Evolutionary conservation across 2,888 invertebrate genomes (phyloP).

Genomic region (Epicampocera succincta): DNA sequence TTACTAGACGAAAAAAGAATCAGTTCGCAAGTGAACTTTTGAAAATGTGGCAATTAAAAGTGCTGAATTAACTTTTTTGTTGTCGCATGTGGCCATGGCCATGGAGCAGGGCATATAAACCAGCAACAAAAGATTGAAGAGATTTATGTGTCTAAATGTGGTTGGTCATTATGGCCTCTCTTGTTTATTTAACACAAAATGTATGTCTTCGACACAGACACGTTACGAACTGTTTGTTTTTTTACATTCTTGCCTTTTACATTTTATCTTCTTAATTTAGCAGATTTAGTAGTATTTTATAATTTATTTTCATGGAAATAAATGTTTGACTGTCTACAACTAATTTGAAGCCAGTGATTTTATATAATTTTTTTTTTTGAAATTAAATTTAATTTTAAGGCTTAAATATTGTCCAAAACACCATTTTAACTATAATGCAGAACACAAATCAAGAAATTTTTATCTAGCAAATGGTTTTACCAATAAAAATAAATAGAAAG

Average conservation of each 20-base stretch:
- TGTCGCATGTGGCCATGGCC: conserved; percentile 32
- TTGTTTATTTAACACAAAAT: conserved; percentile 66
- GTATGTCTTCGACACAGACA: conserved; percentile 63
- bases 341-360: conserved; percentile 57
- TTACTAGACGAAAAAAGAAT: conserved; percentile 6
- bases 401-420: no score
- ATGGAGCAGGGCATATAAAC: conserved; percentile 45
- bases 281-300: conserved; percentile 50
- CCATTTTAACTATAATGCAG: no score
- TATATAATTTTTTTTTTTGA: no score
- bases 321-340: conserved; percentile 41
- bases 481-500: no score
- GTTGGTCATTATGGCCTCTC: conserved; percentile 67
- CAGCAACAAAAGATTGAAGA: conserved; percentile 51
- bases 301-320: conserved; percentile 48
- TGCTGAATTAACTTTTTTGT: conserved; percentile 63
- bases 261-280: conserved; percentile 50
- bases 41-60: conserved; percentile 67
- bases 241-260: not conserved
- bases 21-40: conserved; percentile 21
- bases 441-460: no score
- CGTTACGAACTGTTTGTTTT: conserved; percentile 5
- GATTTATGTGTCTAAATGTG: conserved; percentile 70
- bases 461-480: no score
- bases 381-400: no score